These are phyloP conservation scores for Cacatua alba DNA, from an alignment of 2,113 vertebrate genomes.

Conservation along the genomic window DNA sequence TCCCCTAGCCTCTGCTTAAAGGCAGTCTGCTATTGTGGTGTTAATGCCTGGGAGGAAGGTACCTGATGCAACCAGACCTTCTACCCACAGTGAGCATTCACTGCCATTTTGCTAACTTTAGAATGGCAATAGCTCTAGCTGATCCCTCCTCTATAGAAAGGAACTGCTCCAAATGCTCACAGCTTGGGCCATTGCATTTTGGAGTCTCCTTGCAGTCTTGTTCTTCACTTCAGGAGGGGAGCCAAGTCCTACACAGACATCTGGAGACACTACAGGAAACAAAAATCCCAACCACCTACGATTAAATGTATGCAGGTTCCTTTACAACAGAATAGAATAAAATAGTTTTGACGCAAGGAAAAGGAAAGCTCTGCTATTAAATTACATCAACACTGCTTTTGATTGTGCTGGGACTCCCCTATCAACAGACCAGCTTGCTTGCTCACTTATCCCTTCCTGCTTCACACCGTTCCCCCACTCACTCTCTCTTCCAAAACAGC, in stretches of 20 bases:
- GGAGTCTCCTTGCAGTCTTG: neutral
- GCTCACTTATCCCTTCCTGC: conserved; percentile 32
- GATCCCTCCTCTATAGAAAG: neutral
- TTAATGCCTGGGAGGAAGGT: neutral
- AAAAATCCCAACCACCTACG: neutral
- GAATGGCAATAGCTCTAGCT: neutral
- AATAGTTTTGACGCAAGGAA: neutral
- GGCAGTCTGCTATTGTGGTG: neutral
- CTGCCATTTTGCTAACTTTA: neutral
- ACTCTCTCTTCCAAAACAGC: conserved; percentile 11
- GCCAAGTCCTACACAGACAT: neutral
- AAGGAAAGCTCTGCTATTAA: conserved; percentile 19
- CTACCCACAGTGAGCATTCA: neutral
- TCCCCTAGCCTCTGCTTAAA: neutral
- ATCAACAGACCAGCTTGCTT: conserved; percentile 22
- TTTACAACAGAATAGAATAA: neutral
- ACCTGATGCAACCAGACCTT: neutral
- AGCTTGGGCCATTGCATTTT: neutral
- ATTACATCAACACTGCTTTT: conserved; percentile 10
- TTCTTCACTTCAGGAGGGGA: neutral
- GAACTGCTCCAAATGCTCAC: neutral
- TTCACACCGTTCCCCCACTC: neutral
- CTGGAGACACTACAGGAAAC: neutral
- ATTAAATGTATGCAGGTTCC: neutral
- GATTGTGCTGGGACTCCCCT: conserved; percentile 43